Conservation (phyloP, 1,140 invertebrate species). For the Pomacea maculata region DNA sequence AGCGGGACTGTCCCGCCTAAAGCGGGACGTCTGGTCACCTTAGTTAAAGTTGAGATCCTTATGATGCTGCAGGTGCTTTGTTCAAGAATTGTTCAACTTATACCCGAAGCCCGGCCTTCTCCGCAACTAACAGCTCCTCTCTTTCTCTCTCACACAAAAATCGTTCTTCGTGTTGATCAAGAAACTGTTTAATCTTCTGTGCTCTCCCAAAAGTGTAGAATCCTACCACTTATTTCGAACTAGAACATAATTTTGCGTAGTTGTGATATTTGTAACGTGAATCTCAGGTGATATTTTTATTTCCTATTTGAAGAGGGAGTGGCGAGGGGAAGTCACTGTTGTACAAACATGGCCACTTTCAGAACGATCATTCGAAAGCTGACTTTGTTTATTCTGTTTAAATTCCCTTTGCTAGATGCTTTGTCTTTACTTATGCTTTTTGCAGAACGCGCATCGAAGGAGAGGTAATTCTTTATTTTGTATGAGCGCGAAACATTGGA, state of each 20-base stretch:
- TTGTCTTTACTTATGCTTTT: slow-evolving; percentile 39
- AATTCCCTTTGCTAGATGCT: slow-evolving; percentile 37
- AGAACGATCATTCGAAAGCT: slow-evolving; percentile 2
- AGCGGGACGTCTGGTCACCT: too few species aligned
- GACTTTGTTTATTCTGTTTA: slow-evolving; percentile 22
- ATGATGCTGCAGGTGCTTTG: too few species aligned
- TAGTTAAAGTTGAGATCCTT: too few species aligned
- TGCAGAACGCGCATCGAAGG: slow-evolving; percentile 29
- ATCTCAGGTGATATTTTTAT: too few species aligned
- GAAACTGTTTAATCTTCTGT: not conserved
- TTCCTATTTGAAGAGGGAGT: too few species aligned
- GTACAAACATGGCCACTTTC: slow-evolving; percentile 19
- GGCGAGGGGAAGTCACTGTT: slow-evolving; percentile 1
- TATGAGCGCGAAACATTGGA: too few species aligned
- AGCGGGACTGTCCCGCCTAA: too few species aligned
- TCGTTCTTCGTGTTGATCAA: too few species aligned
- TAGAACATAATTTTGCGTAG: not conserved
- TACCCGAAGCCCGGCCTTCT: too few species aligned
- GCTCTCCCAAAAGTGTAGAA: not conserved
- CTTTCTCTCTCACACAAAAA: too few species aligned
- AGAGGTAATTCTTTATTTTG: slow-evolving; percentile 21
- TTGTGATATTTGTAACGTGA: not conserved
- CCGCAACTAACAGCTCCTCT: too few species aligned
- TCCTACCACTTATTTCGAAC: not conserved
- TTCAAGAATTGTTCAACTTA: too few species aligned